Evolutionary conservation across 1,140 invertebrate species (phyloP), one percentile per base, ranked within the genome.

Genomic region (Lepidostoma basale): DNA sequence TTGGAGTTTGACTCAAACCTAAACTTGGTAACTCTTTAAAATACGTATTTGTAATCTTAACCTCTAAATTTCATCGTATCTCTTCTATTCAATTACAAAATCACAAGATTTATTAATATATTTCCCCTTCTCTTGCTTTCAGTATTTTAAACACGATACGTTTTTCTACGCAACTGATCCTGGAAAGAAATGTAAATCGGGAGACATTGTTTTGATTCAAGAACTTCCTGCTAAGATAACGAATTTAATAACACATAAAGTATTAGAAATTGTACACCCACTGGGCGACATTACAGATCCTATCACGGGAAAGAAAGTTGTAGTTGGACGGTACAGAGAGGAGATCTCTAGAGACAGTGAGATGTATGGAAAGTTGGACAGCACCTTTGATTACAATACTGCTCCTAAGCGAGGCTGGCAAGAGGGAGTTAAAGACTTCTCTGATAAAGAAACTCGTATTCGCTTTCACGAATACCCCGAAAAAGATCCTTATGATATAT

Each of bases 211-310:
- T 14, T 79, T 95, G 40, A 88, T 95, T 71, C 83, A 93, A 77
- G 83, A 86, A 69, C 77, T 95, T 25, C 87, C 89, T 9, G 75
- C 88, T 62, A 90, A 88, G 78, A 68, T 93, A 60, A 92, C 92
- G 0, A 87, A 87, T 49, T 78, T 92, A 10, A 92, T 95, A 3
- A 89, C 90, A 5, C 92, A 95, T 74, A 84, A 88, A 80, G 85
- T 96, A 1, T 82, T 91, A 74, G 88, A 94, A 77, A 85, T 95
- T 12, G 85, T 96, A 22, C 92, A 92, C 79, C 89, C 89, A 16
- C 81, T 89, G 70, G 94, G 94, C 69, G 92, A 96, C 82, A 81
- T 94, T 14, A 90, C 86, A 42, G 92, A 94, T 81, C 93, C 93
- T 28, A 79, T 95, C 20, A 92, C 91, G 70, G 89, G 90, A 23